Conservation (phyloP, 1,140 invertebrate genomes). For the Drosophila pseudoananassae region DNA sequence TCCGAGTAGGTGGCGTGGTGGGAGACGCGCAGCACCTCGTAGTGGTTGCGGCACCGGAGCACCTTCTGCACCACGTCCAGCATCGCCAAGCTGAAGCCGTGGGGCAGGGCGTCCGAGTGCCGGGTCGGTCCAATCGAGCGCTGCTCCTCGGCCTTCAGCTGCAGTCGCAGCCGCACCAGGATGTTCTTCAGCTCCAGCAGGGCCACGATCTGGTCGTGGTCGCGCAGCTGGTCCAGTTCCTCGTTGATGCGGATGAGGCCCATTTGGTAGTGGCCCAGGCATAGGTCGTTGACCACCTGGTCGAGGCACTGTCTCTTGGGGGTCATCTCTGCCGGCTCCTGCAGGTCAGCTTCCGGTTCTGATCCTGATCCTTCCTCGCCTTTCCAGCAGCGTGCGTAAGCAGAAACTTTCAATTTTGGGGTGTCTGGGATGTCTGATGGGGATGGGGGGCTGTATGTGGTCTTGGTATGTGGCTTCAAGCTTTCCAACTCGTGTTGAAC, state of each 20-base stretch:
- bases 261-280: conserved; percentile 49
- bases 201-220: conserved; percentile 34
- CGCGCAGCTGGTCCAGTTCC: conserved; percentile 1
- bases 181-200: conserved; percentile 66
- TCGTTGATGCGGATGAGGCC: conserved; percentile 52
- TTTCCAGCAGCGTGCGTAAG: conserved; percentile 62
- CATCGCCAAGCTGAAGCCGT: conserved; percentile 84
- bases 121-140: conserved; percentile 44
- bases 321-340: not conserved
- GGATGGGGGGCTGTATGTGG: not conserved
- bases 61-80: conserved; percentile 87
- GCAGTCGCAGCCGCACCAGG: conserved; percentile 43
- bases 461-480: not conserved
- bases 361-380: not conserved
- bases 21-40: conserved; percentile 95
- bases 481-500: not conserved
- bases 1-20: conserved; percentile 97
- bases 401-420: conserved; percentile 58
- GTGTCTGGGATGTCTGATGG: too few relatives aligned
- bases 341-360: too few relatives aligned
- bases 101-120: conserved; percentile 55
- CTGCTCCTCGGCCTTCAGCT: conserved; percentile 28
- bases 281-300: conserved; percentile 37
- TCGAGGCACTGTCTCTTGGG: conserved; percentile 10
- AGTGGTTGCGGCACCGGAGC: conserved; percentile 95